These are phyloP conservation scores for Notothenia rossii DNA, from an alignment of 2,113 vertebrate genomes.

Conservation along the genomic window DNA sequence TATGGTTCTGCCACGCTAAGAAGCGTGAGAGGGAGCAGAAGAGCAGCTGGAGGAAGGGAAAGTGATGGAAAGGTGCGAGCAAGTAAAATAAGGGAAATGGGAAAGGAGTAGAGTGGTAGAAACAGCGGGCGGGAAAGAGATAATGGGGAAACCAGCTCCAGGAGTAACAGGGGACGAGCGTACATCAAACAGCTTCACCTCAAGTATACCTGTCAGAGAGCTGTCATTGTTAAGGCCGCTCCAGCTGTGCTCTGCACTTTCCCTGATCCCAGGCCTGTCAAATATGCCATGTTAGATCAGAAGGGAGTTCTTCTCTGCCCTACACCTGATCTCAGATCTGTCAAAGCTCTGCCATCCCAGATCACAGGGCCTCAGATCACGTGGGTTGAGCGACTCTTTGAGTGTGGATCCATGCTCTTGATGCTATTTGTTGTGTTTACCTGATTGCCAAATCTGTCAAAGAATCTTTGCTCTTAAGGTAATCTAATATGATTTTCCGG, in stretches of 20 bases:
- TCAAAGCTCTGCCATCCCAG: slow-evolving; percentile 66
- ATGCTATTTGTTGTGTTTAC: slow-evolving; percentile 48
- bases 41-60: slow-evolving; percentile 8
- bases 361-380: slow-evolving; percentile 69
- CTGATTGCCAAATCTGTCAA: slow-evolving; percentile 28
- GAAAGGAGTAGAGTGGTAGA: slow-evolving; percentile 14
- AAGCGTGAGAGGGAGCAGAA: slow-evolving; percentile 22
- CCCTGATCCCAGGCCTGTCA: slow-evolving; percentile 81
- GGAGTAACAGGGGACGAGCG: slow-evolving; percentile 39
- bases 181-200: slow-evolving; percentile 77
- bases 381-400: slow-evolving; percentile 11
- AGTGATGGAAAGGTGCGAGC: slow-evolving; percentile 18
- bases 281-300: slow-evolving; percentile 76
- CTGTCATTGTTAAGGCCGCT: slow-evolving; percentile 75
- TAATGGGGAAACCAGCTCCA: slow-evolving; percentile 49
- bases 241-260: slow-evolving; percentile 81
- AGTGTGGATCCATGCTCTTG: slow-evolving; percentile 19
- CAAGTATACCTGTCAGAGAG: slow-evolving; percentile 75
- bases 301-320: slow-evolving; percentile 68
- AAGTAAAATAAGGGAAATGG: slow-evolving; percentile 47
- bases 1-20: background rate
- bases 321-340: slow-evolving; percentile 79
- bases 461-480: slow-evolving; percentile 13
- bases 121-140: slow-evolving; percentile 27
- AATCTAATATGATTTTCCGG: slow-evolving; percentile 27